Percentiles rank a stretch among this genome's conserved stretches.
These are phyloP conservation scores for Craseonycteris thonglongyai DNA, from an alignment of 2,113 vertebrate genomes.

Conservation along the genomic window DNA sequence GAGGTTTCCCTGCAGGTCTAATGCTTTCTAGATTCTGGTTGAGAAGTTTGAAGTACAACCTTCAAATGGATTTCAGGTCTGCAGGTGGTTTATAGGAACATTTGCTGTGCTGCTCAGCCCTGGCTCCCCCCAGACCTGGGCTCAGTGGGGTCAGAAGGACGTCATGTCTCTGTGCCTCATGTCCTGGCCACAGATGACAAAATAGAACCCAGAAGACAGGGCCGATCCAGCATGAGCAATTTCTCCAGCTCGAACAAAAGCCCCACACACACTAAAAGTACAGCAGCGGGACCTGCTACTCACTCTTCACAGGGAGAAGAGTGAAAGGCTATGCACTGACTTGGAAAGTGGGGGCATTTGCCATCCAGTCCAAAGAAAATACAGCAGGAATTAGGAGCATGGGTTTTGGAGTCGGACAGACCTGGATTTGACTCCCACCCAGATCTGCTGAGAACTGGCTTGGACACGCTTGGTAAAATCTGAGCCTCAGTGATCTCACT, in stretches of 20 bases:
- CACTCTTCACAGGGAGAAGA: neutral
- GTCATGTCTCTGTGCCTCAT: neutral
- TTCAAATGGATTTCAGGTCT: neutral
- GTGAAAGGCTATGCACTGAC: neutral
- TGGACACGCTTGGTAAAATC: neutral
- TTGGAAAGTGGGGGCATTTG: neutral
- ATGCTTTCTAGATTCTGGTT: neutral
- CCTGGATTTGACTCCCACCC: neutral
- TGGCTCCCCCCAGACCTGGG: neutral
- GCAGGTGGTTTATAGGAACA: neutral
- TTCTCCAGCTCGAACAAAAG: neutral
- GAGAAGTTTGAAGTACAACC: neutral
- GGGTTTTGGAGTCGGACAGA: neutral
- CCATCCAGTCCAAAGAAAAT: neutral
- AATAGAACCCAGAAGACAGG: neutral
- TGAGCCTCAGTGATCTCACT: neutral
- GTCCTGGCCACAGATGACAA: neutral
- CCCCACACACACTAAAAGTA: neutral
- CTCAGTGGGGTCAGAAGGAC: neutral
- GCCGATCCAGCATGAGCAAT: too few species aligned
- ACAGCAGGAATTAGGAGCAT: neutral
- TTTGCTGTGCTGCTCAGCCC: neutral
- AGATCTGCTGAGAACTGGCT: neutral
- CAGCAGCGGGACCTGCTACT: neutral
- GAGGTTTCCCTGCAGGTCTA: neutral